A percentile compares a stretch with the other conserved stretches of the same genome.
phyloP scores from a whole-genome alignment of 92 coral and sea anemone species.

The Epizoanthus illoricatus region DNA sequence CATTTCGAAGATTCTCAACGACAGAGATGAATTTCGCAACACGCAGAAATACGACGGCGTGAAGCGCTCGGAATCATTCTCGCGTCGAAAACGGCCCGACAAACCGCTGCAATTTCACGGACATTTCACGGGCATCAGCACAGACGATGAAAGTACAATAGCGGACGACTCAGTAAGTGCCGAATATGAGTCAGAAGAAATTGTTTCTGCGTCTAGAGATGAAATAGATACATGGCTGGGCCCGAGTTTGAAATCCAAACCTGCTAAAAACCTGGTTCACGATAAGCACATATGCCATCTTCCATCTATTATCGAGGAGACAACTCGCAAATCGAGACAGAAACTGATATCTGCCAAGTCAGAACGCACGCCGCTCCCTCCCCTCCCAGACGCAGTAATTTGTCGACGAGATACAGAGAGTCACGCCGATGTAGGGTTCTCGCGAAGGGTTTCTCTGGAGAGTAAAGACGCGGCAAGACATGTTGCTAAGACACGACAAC shows the following conservation, averaged over 20 bases:
- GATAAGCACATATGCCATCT: slow-evolving; percentile 24
- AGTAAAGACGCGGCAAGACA: neutral
- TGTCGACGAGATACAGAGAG: slow-evolving; percentile 24
- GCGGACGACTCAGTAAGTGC: slow-evolving; percentile 1
- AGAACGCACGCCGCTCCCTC: slow-evolving; percentile 20
- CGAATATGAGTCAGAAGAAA: neutral
- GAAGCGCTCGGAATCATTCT: slow-evolving; percentile 14
- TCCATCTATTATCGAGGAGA: slow-evolving; percentile 35
- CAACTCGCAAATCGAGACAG: slow-evolving; percentile 2
- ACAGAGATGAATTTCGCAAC: slow-evolving; percentile 37
- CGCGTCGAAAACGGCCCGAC: slow-evolving; percentile 23
- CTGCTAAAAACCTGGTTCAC: neutral
- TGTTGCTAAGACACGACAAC: slow-evolving; percentile 30
- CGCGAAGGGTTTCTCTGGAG: slow-evolving; percentile 16
- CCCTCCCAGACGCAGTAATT: slow-evolving; percentile 28
- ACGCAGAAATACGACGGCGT: slow-evolving; percentile 5
- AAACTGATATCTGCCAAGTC: neutral
- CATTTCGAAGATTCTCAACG: slow-evolving; percentile 72
- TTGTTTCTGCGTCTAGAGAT: neutral
- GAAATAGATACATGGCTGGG: slow-evolving; percentile 11
- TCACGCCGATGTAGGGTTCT: neutral
- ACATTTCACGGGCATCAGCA: neutral
- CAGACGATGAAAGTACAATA: neutral
- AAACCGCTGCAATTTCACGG: neutral
- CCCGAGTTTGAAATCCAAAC: neutral